Conservation (phyloP, 1,140 invertebrate genomes). For the Procambarus virginalis region DNA sequence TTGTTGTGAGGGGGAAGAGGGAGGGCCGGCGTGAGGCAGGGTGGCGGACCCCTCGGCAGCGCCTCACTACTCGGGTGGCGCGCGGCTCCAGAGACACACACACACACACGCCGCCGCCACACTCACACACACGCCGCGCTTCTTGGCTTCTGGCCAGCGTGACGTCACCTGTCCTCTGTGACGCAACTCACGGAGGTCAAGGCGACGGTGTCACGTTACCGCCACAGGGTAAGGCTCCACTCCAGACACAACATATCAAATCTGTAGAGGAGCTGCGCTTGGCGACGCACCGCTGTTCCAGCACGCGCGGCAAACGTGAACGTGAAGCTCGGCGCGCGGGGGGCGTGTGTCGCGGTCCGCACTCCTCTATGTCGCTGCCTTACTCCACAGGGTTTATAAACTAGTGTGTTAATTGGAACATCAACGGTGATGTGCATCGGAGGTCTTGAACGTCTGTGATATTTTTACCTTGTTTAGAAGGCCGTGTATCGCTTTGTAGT, state of each 20-base stretch:
- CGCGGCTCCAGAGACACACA: constrained; percentile 46
- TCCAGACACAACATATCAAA: constrained; percentile 12
- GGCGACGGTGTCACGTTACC: constrained; percentile 24
- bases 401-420: neutral
- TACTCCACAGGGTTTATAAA: neutral
- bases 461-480: constrained; percentile 8
- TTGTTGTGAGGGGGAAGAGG: constrained; percentile 11
- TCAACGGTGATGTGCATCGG: neutral
- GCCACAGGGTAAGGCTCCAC: constrained; percentile 4
- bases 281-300: constrained; percentile 15
- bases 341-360: neutral
- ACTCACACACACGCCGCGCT: constrained; percentile 31
- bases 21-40: constrained; percentile 16
- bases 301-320: constrained; percentile 22
- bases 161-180: constrained; percentile 50
- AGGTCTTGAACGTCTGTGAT: constrained; percentile 7
- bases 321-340: neutral
- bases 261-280: neutral
- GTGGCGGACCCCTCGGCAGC: neutral
- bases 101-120: constrained; percentile 33
- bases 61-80: constrained; percentile 24
- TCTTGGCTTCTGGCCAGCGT: constrained; percentile 41
- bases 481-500: neutral
- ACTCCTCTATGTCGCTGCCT: neutral
- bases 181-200: constrained; percentile 43